These are phyloP conservation scores for Hapalemur alaotrensis DNA, from an alignment of 2,797 vertebrate genomes.

Conservation along the genomic window DNA sequence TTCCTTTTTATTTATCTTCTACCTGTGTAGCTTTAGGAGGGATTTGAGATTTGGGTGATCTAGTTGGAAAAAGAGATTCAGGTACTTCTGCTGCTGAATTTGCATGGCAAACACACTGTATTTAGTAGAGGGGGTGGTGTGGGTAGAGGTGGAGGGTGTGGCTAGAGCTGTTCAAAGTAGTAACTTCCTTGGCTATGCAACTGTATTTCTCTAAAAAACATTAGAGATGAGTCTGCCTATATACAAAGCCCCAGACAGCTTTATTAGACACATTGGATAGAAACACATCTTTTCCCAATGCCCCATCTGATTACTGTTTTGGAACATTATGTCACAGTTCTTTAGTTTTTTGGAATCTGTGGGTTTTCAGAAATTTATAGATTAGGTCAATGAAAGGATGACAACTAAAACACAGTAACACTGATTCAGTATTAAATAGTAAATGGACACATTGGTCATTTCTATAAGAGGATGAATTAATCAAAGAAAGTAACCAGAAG, in stretches of 20 bases:
- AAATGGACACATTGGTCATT: neutral
- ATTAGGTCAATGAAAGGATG: neutral
- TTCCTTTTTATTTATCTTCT: neutral
- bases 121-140: neutral
- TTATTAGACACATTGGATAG: neutral
- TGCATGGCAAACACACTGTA: neutral
- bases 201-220: neutral
- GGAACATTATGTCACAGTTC: neutral
- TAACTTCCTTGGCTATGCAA: neutral
- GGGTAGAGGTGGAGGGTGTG: neutral
- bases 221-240: neutral
- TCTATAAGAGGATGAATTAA: neutral
- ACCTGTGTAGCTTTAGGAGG: neutral
- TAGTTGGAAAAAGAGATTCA: neutral
- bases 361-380: neutral
- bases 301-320: neutral
- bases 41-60: neutral
- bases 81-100: neutral
- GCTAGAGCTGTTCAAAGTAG: neutral
- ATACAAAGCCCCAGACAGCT: neutral
- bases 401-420: neutral
- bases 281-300: neutral
- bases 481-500: neutral
- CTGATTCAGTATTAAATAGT: neutral
- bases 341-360: neutral